These are phyloP conservation scores for Entomyzon cyanotis DNA, from an alignment of 2,113 vertebrate genomes.

Conservation along the genomic window DNA sequence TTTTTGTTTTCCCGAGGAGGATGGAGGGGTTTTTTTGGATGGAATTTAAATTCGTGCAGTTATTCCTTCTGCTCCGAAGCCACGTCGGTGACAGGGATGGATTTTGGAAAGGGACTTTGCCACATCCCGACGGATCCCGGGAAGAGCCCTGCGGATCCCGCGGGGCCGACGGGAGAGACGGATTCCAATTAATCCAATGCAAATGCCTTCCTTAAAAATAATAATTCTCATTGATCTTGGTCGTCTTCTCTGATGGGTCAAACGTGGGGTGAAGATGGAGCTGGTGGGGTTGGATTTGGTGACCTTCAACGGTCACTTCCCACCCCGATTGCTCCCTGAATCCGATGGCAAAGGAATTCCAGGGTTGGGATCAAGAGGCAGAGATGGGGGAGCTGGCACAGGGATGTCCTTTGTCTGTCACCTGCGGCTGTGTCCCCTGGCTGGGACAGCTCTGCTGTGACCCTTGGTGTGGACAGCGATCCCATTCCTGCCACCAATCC, in stretches of 20 bases:
- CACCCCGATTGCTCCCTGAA: neutral
- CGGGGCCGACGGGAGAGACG: neutral
- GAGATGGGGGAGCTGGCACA: neutral
- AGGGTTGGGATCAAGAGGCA: neutral
- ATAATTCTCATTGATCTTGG: neutral
- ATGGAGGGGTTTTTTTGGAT: neutral
- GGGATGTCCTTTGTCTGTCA: neutral
- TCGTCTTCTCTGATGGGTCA: neutral
- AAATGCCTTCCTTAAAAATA: slow-evolving; percentile 11
- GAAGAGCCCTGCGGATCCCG: neutral
- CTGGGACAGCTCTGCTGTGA: neutral
- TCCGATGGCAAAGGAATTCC: neutral
- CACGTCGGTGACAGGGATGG: neutral
- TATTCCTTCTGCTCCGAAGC: neutral
- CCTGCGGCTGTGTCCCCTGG: fast-evolving
- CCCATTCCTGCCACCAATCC: neutral
- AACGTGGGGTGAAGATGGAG: neutral
- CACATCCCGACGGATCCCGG: neutral
- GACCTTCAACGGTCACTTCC: neutral
- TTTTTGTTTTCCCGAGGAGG: neutral
- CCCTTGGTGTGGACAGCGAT: neutral
- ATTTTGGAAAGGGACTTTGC: neutral
- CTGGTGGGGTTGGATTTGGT: neutral
- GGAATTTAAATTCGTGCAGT: neutral
- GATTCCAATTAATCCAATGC: slow-evolving; percentile 3